phyloP scores from a whole-genome alignment of 2,797 vertebrate genomes.

The Pangasius larnaudii region DNA sequence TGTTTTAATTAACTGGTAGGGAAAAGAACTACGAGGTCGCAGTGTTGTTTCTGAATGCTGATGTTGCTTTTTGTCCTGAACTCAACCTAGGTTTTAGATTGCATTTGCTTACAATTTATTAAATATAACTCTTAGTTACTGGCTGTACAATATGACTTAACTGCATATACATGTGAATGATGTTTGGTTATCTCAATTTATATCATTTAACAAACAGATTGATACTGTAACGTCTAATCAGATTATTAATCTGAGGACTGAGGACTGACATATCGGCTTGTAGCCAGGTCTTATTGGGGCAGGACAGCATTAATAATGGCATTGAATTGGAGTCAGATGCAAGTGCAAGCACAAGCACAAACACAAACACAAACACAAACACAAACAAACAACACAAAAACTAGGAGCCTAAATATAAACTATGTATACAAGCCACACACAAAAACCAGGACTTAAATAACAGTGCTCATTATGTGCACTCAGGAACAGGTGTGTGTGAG shows the following conservation, averaged over 20 bases:
- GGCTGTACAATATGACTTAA: background rate
- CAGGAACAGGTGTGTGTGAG: background rate
- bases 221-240: background rate
- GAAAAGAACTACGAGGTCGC: background rate
- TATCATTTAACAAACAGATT: background rate
- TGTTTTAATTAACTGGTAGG: background rate
- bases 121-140: background rate
- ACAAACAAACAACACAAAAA: background rate
- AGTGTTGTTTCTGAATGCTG: background rate
- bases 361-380: background rate
- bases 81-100: background rate
- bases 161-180: background rate
- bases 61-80: background rate
- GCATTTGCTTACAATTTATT: background rate
- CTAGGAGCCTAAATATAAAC: background rate
- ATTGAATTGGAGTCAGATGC: background rate
- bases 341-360: background rate
- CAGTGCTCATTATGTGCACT: background rate
- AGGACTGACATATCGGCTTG: too few species aligned
- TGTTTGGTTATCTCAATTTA: background rate
- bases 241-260: background rate
- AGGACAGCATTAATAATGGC: too few species aligned
- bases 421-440: background rate
- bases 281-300: too few species aligned
- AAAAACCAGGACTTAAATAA: too few species aligned